phyloP scores from a whole-genome alignment of 2,113 vertebrate genomes.

The Centropus bengalensis region DNA sequence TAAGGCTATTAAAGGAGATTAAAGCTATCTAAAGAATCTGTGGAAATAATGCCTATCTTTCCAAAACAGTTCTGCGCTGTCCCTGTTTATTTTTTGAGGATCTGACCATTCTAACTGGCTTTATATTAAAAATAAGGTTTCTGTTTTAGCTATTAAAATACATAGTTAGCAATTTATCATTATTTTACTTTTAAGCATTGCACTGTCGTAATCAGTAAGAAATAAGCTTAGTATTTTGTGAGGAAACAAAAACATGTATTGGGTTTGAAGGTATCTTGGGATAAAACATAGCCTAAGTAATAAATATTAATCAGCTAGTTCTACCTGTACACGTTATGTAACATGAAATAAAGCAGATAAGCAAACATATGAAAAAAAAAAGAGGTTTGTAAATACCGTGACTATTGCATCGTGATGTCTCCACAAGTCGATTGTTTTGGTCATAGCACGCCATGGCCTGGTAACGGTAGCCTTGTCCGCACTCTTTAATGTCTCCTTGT shows the following conservation, averaged over 20 bases:
- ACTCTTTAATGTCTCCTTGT: constrained; percentile 89
- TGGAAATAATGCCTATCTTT: not conserved
- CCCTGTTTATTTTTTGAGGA: not conserved
- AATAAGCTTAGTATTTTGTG: not conserved
- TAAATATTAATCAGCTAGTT: not conserved
- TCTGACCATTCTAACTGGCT: not conserved
- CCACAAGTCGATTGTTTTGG: constrained; percentile 91
- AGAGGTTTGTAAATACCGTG: constrained; percentile 80
- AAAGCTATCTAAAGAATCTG: not conserved
- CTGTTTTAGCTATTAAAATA: not conserved
- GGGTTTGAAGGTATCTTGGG: not conserved
- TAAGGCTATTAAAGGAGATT: not conserved
- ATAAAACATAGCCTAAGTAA: not conserved
- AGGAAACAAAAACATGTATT: not conserved
- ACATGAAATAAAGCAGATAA: not conserved
- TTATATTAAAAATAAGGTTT: not conserved
- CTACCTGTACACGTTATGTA: not conserved
- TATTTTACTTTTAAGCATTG: not conserved
- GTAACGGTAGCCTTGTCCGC: constrained; percentile 95
- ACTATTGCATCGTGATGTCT: constrained; percentile 94
- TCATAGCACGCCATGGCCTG: constrained; percentile 98
- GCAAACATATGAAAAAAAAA: not conserved
- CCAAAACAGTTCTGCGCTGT: not conserved
- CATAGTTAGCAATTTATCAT: not conserved
- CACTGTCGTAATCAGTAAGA: not conserved